Percentiles rank a stretch among this genome's conserved stretches.
Conservation (phyloP, 2,113 vertebrate species). For the Micromys minutus region DNA sequence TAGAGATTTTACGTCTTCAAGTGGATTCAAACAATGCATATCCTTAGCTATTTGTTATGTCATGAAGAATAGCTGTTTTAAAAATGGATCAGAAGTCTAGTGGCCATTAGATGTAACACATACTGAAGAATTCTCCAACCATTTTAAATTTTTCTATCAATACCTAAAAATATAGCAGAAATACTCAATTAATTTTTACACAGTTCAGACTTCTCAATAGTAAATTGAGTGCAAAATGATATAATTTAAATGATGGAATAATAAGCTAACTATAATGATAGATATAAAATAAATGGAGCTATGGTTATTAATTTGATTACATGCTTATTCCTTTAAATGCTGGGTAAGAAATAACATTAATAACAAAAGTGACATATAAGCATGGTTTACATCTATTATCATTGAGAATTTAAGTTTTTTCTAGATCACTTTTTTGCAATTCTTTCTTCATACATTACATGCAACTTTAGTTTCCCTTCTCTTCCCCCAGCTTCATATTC, state of each 20-base stretch:
- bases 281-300: not conserved
- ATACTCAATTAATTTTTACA: not conserved
- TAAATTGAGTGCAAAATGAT: not conserved
- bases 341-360: not conserved
- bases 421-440: not conserved
- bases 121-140: not conserved
- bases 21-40: not conserved
- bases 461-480: not conserved
- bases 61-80: not conserved
- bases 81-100: not conserved
- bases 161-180: not conserved
- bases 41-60: not conserved
- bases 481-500: too few relatives aligned
- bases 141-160: not conserved
- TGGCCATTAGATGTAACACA: not conserved
- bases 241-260: not conserved
- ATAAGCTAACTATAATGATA: not conserved
- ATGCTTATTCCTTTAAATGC: not conserved
- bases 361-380: not conserved
- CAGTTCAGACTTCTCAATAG: fast-evolving
- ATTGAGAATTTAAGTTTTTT: not conserved
- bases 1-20: not conserved
- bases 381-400: not conserved
- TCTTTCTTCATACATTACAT: not conserved
- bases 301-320: not conserved